Evolutionary conservation across 2,888 invertebrate genomes (phyloP).

Genomic region (Hedya salicella): DNA sequence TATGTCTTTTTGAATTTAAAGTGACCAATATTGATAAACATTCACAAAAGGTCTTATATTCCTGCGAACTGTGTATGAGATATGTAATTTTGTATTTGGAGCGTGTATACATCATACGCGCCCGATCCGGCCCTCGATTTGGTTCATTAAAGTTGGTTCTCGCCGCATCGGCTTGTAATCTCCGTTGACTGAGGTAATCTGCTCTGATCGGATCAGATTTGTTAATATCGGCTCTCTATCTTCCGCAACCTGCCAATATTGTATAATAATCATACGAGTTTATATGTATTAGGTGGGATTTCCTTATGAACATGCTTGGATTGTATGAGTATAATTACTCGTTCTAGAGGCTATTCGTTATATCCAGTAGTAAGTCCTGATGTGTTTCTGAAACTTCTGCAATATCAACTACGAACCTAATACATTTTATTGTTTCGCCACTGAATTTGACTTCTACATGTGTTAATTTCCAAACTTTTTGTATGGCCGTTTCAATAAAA

Average conservation of each 20-base stretch:
- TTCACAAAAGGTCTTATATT: too few species aligned
- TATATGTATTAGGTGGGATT: not conserved
- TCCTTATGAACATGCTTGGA: too few species aligned
- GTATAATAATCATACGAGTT: not conserved
- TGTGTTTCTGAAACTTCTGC: too few species aligned
- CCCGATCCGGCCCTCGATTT: slow-evolving; percentile 3
- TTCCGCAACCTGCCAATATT: not conserved
- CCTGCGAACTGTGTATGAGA: too few species aligned
- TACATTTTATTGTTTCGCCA: too few species aligned
- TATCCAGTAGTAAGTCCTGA: too few species aligned
- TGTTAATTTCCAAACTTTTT: not conserved
- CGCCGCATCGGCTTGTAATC: slow-evolving; percentile 33
- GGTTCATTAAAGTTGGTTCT: slow-evolving; percentile 17
- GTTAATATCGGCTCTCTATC: slow-evolving; percentile 7
- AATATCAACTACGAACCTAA: too few species aligned
- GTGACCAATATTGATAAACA: too few species aligned
- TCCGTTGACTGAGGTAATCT: slow-evolving; percentile 18
- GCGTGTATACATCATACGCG: slow-evolving; percentile 3
- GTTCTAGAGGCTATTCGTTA: too few species aligned
- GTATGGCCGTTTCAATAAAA: not conserved
- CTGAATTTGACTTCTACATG: too few species aligned
- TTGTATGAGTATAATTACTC: too few species aligned
- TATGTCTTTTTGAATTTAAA: too few species aligned
- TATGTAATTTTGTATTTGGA: not conserved
- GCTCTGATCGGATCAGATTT: slow-evolving; percentile 30